A percentile compares a stretch with the other conserved stretches of the same genome.
Evolutionary conservation across 2,797 vertebrate species (phyloP).

Genomic region (Heteromormyrus szaboi): DNA sequence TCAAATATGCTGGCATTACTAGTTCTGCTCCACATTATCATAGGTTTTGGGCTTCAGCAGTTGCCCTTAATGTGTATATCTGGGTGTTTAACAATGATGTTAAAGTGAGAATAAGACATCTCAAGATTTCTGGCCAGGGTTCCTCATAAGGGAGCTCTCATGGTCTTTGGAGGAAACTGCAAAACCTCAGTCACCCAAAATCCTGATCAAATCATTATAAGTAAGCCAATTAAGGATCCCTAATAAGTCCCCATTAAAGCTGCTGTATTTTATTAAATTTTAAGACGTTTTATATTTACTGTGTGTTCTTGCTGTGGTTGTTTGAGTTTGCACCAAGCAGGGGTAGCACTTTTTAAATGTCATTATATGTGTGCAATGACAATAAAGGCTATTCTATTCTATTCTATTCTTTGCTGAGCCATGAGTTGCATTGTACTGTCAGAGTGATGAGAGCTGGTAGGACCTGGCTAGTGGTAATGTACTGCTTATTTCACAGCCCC

Average conservation of each 20-base stretch:
- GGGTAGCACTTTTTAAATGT: neutral
- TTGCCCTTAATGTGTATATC: neutral
- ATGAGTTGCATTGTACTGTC: neutral
- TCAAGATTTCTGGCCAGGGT: neutral
- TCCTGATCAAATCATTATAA: neutral
- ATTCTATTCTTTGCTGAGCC: neutral
- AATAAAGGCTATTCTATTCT: neutral
- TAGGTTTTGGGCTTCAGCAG: neutral
- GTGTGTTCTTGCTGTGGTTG: neutral
- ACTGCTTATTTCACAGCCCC: neutral
- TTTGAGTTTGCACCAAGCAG: neutral
- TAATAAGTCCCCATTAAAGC: neutral
- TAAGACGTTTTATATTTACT: neutral
- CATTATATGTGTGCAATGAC: neutral
- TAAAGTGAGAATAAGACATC: neutral
- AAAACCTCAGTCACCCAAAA: neutral
- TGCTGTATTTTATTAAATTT: neutral
- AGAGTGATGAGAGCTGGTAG: neutral
- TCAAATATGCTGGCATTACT: neutral
- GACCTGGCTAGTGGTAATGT: neutral
- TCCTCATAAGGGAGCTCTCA: neutral
- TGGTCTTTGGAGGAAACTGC: neutral
- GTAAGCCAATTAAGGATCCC: neutral
- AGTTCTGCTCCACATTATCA: neutral
- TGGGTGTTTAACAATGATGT: neutral